These are phyloP conservation scores for Syrista parreyssii DNA, from an alignment of 2,888 invertebrate genomes.

Conservation along the genomic window DNA sequence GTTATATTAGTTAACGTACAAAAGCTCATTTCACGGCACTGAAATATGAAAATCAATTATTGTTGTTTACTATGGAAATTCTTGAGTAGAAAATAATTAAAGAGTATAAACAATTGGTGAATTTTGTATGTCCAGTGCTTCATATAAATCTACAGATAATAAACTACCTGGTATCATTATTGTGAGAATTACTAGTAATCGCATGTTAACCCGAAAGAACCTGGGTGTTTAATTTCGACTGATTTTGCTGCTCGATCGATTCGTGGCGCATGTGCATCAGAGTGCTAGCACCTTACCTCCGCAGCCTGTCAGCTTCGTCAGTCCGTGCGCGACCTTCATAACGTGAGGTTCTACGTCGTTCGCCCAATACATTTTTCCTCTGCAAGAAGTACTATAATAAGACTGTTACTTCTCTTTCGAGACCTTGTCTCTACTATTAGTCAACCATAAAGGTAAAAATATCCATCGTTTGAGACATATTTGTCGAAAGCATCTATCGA, in stretches of 20 bases:
- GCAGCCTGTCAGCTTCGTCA: not conserved
- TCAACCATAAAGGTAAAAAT: not conserved
- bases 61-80: not conserved
- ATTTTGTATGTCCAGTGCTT: not conserved
- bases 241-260: not conserved
- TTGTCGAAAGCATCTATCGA: not conserved
- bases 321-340: not conserved
- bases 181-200: not conserved
- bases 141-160: not conserved
- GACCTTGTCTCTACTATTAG: not conserved
- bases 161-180: not conserved
- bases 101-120: not conserved
- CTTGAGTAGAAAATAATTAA: not conserved
- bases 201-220: not conserved
- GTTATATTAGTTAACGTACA: not conserved
- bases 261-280: not conserved
- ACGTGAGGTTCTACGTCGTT: not conserved
- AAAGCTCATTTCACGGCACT: not conserved
- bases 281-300: not conserved
- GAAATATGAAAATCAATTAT: not conserved
- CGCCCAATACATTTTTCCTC: not conserved
- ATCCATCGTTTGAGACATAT: not conserved
- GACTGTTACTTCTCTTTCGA: not conserved
- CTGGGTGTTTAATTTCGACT: not conserved
- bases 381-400: not conserved